phyloP scores from a whole-genome alignment of 2,888 invertebrate genomes.

The Diplazon laetatorius region DNA sequence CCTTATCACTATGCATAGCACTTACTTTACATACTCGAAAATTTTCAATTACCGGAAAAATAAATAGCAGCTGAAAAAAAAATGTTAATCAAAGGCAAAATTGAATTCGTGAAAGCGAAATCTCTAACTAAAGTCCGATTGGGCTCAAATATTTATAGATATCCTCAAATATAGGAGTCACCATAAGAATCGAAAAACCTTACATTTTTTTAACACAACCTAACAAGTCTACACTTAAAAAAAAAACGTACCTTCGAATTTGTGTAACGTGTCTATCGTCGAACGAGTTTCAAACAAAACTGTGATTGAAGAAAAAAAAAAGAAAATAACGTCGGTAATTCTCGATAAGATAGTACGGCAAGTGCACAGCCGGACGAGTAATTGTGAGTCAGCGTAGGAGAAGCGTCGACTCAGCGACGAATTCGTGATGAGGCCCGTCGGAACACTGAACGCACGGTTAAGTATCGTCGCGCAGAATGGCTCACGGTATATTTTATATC shows the following conservation, averaged over 20 bases:
- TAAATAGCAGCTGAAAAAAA: no score
- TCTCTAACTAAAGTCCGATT: no score
- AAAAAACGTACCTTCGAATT: neutral
- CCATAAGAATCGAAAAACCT: no score
- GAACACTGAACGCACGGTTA: slow-evolving; percentile 56
- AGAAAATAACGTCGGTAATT: neutral
- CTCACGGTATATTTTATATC: slow-evolving; percentile 44
- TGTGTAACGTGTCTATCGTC: neutral
- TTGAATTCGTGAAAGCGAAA: no score
- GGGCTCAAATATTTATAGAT: no score
- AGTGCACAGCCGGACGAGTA: neutral
- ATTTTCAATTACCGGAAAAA: no score
- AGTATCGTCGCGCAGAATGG: slow-evolving; percentile 46
- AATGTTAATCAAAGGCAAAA: no score
- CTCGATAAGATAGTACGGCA: slow-evolving; percentile 5
- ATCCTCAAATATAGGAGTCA: no score
- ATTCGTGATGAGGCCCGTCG: slow-evolving; percentile 58
- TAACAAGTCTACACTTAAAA: no score
- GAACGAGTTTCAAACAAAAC: neutral
- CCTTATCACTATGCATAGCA: no score
- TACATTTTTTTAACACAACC: no score
- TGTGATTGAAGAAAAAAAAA: neutral
- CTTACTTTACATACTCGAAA: no score
- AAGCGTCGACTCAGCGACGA: slow-evolving; percentile 34
- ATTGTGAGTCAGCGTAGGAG: neutral